Evolutionary conservation across 2,888 invertebrate species (phyloP), one percentile per base, ranked within the genome.

Genomic region (Drosophila kanekoi): DNA sequence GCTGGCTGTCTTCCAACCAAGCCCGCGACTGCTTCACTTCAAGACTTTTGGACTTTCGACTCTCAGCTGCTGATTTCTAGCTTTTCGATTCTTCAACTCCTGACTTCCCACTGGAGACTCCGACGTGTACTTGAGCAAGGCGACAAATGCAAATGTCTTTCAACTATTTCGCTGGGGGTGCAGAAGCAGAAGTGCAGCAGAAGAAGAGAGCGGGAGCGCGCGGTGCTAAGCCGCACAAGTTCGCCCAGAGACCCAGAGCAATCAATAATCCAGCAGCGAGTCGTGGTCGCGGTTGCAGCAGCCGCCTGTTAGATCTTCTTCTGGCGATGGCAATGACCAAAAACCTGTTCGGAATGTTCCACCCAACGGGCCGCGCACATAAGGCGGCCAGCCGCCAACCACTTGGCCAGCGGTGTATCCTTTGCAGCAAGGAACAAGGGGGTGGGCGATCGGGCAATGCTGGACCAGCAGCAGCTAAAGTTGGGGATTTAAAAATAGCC

Each of bases 211-310:
- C 10, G 28, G 0, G 8, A 16, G 28, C 13, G 11, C 4, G 13
- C n/a, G 28, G 28, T 8, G 8, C 28, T 28, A 28, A 11, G 14
- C 48, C 58, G 54, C 66, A 73, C 70, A 71, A 64, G 78, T 82
- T 83, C 63, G 83, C 83, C 88, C 83, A 88, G 78, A 83, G 80
- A 83, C 88, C 88, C 80, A 83, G 80, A 83, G 88, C 88, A 88
- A 83, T 83, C 88, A 88, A 83, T 83, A 87, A 86, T 78, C 69
- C 63, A 69, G 73, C 67, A 56, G 72, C 33, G 20, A 41, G 13
- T 10, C 16, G 23, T 4, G 13, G 32, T 3, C 8, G 45, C 43
- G 35, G 45, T 61, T 35, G 35, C 40, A 45, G 49, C 37, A 43
- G 43, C 69, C 62, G 65, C 58, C 75, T 69, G 58, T 56, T 72